These are phyloP conservation scores for Synodontis membranacea DNA, from an alignment of 2,113 vertebrate species.

Conservation along the genomic window DNA sequence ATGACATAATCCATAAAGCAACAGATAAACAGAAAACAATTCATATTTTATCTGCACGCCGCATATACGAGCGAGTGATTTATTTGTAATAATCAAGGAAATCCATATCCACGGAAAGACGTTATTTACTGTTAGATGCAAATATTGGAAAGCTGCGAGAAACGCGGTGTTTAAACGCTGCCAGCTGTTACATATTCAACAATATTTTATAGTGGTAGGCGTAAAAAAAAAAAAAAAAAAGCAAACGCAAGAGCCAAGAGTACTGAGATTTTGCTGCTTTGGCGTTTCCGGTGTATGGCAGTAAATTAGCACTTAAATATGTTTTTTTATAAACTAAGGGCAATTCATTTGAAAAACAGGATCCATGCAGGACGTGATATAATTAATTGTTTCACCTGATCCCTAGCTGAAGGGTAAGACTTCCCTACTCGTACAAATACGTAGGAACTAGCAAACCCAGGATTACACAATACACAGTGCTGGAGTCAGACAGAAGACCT, in stretches of 20 bases:
- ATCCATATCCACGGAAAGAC: background rate
- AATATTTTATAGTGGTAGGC: constrained; percentile 18
- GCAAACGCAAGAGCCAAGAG: background rate
- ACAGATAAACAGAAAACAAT: constrained; percentile 23
- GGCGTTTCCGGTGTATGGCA: background rate
- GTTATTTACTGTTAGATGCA: constrained; percentile 50
- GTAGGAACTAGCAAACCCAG: background rate
- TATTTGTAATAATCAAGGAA: constrained; percentile 58
- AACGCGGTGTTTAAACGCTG: constrained; percentile 14
- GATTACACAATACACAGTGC: background rate
- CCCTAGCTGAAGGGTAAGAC: background rate
- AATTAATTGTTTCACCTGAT: background rate
- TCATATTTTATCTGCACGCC: constrained; percentile 39
- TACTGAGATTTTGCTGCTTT: background rate
- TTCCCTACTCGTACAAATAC: background rate
- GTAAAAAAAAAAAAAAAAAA: too few species aligned
- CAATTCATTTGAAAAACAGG: background rate
- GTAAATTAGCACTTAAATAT: background rate
- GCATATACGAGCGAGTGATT: constrained; percentile 13
- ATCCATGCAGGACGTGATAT: background rate
- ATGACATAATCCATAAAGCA: constrained; percentile 21
- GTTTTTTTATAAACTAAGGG: background rate
- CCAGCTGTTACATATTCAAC: constrained; percentile 36
- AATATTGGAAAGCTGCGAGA: constrained; percentile 35
- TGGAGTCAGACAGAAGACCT: constrained; percentile 45